Conservation (phyloP, 2,797 vertebrate genomes). For the Crax fasciolata region DNA sequence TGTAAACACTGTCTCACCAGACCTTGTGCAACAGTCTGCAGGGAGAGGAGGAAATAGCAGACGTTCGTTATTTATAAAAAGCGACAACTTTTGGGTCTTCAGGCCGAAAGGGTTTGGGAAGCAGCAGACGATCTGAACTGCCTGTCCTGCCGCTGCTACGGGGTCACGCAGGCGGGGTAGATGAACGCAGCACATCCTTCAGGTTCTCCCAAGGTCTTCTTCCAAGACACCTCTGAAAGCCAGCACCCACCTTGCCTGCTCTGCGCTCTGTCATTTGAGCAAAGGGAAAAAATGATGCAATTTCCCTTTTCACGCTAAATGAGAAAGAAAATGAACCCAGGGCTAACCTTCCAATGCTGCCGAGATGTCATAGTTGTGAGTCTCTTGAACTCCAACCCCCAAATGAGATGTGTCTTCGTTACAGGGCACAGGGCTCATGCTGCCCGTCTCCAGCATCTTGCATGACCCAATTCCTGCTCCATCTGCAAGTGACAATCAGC, state of each 20-base stretch:
- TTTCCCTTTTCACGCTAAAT: not conserved
- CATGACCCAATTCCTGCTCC: not conserved
- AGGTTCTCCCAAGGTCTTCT: not conserved
- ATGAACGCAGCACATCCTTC: not conserved
- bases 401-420: not conserved
- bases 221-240: not conserved
- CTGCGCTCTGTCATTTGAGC: not conserved
- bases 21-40: not conserved
- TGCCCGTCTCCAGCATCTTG: not conserved
- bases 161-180: not conserved
- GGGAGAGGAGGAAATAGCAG: not conserved
- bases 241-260: not conserved
- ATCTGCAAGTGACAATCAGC: not conserved
- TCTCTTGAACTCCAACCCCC: not conserved
- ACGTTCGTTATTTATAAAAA: slow-evolving; percentile 58
- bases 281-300: not conserved
- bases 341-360: not conserved
- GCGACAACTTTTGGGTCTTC: not conserved
- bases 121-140: not conserved
- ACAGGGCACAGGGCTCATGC: not conserved
- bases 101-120: not conserved
- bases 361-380: not conserved
- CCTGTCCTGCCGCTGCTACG: not conserved
- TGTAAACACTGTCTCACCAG: slow-evolving; percentile 34
- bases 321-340: not conserved